Conservation (phyloP, 2,888 invertebrate genomes). For the Oscheius sp. region DNA sequence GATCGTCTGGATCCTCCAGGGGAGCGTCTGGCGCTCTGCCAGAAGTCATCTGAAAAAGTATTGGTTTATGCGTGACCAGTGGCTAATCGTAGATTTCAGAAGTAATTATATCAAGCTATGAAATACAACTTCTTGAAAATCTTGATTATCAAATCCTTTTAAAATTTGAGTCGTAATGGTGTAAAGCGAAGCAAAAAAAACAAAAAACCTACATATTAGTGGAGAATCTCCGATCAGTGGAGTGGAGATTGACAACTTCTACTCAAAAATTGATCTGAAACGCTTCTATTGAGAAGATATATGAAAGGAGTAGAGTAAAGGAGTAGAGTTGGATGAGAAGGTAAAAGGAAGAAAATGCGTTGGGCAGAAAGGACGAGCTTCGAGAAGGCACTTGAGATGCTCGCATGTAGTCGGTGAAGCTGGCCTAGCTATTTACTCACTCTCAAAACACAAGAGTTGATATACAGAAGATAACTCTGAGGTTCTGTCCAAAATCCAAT, state of each 20-base stretch:
- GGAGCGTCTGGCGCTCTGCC: slow-evolving; percentile 8
- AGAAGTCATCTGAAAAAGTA: slow-evolving; percentile 12
- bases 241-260: neutral
- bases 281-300: neutral
- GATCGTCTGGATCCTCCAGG: neutral
- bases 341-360: slow-evolving; percentile 8
- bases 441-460: slow-evolving; percentile 28
- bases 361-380: slow-evolving; percentile 23
- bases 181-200: neutral
- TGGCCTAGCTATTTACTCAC: slow-evolving; percentile 28
- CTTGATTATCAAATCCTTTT: too few species aligned
- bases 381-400: slow-evolving; percentile 23
- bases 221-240: neutral
- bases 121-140: neutral
- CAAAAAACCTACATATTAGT: slow-evolving; percentile 8
- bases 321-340: neutral
- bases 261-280: neutral
- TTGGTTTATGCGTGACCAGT: neutral
- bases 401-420: slow-evolving; percentile 31
- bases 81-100: slow-evolving; percentile 8
- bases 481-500: slow-evolving; percentile 8
- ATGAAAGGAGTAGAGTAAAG: neutral
- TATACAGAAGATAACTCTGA: slow-evolving; percentile 17
- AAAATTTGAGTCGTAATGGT: too few species aligned
- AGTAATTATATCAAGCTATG: slow-evolving; percentile 11